Evolutionary conservation across 2,113 vertebrate genomes (phyloP), one percentile per base, ranked within the genome.

Genomic region (Ardeotis arabs): DNA sequence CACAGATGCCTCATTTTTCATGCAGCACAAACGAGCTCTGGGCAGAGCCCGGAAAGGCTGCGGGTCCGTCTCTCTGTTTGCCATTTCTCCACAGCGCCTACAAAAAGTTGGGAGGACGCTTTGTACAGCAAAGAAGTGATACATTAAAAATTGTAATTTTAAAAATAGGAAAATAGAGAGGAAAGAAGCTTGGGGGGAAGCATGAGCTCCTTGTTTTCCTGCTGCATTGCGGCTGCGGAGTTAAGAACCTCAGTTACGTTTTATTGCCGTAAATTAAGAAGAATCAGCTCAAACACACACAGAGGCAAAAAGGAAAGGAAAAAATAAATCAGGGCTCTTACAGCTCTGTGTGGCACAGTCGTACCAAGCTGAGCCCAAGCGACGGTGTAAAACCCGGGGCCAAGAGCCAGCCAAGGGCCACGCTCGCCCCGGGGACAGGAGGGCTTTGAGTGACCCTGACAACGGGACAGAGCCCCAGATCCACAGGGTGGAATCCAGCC

Each of bases 201-300:
- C 7, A 27, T 0, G 1, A 89, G 90, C 84, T 91, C 76, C 84
- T 27, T 19, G 37, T 22, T 33, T 41, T 53, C 44, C 72, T 87
- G 84, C 92, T 91, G 94, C 94, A 82, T 63, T 96, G 94, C 81
- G 3, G 90, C 84, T 72, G 80, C 39, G 0, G 75, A 78, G 90
- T 59, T 47, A 19, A 39, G 84, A 55, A 74, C 37, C 95, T 88
- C 76, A 2, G 7, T 45, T 60, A n/a, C 22, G 9, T 53, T 93
- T 39, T 49, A 23, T 74, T 87, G 77, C 56, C 16, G 2, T 78
- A 49, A 91, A 91, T 91, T 81, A 62, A 50, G 82, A 9, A 70
- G 35, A 28, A 27, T 9, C 68, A 44, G 41, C 81, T 78, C 77
- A 74, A 91, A 80, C 33, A 41, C 50, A 53, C 21, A 9, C 29